Evolutionary conservation across 2,797 vertebrate genomes (phyloP), one percentile per base, ranked within the genome.

Genomic region (Catamblyrhynchus diadema): DNA sequence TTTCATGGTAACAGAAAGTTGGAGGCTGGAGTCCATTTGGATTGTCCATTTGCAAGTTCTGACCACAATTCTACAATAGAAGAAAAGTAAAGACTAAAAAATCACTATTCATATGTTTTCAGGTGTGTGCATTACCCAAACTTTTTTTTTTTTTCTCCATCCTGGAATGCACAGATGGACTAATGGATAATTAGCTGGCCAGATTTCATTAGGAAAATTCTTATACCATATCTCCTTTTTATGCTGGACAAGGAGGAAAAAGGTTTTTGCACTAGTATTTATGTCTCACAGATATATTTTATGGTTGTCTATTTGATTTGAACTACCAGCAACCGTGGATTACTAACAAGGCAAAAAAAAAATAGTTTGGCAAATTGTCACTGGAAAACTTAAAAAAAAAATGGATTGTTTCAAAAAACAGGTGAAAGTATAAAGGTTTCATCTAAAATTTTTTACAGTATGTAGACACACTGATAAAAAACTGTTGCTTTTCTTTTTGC

Each of bases 101-200:
- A 82, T 24, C 86, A 37, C 37, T 92, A 61, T 86, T 96, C n/a
- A 54, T 47, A 37, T 77, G 14, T 73, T 94, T 95, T 86, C 42
- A 80, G 78, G 73, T 96, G 67, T 85, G 75, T 94, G 48, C 20
- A 3, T 85, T 80, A 90, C 12, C 37, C 57, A 62, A 54, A 74
- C 3, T 59, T 94, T 95, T 92, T 90, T 64, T 62, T 44, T 56
- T 94, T 96, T 91, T 88, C 69, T 69, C n/a, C n/a, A n/a, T n/a
- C 35, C 71, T 65, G 37, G 20, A 86, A 81, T 87, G 71, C 62
- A 75, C 50, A 96, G 91, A 95, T 94, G 81, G 81, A 72, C 24
- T 95, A 89, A 93, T 59, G 24, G 45, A 67, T 93, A 96, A 97
- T 85, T 93, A 92, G 54, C 56, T 95, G 88, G 11, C 6, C 80